phyloP scores from a whole-genome alignment of 2,797 vertebrate species.

The Manis javanica region DNA sequence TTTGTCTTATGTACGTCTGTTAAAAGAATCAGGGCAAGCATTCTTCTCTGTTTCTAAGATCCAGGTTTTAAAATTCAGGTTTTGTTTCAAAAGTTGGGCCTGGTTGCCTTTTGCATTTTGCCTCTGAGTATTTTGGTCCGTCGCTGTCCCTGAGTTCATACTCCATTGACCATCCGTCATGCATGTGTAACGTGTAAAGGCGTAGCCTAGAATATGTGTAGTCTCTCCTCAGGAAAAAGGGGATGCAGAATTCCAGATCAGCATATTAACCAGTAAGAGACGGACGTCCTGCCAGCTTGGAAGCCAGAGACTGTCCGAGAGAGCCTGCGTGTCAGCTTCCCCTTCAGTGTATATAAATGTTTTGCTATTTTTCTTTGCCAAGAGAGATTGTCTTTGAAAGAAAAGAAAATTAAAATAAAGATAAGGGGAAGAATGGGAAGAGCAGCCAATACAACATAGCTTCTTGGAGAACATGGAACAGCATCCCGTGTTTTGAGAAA shows the following conservation, averaged over 20 bases:
- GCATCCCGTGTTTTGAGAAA: too few relatives aligned
- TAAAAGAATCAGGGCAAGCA: not conserved
- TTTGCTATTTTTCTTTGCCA: not conserved
- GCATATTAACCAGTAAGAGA: not conserved
- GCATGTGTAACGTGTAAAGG: not conserved
- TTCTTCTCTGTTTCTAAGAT: not conserved
- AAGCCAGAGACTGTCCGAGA: not conserved
- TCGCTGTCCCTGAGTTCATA: too few relatives aligned
- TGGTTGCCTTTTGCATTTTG: too few relatives aligned
- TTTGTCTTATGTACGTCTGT: too few relatives aligned
- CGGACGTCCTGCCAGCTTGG: too few relatives aligned
- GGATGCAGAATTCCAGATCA: not conserved
- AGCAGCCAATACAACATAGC: not conserved
- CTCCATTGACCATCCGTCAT: too few relatives aligned
- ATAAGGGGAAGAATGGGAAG: not conserved
- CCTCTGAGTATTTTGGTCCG: too few relatives aligned
- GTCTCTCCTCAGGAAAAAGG: not conserved
- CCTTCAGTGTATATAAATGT: accelerated
- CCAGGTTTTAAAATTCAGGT: not conserved
- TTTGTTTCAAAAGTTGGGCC: not conserved
- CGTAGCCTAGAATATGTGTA: not conserved
- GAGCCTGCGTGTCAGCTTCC: not conserved
- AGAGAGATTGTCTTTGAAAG: not conserved
- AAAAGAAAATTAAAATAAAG: not conserved
- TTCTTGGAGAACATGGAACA: not conserved